Evolutionary conservation across 2,797 vertebrate genomes (phyloP).

Genomic region (Phrynocephalus vlangalii): DNA sequence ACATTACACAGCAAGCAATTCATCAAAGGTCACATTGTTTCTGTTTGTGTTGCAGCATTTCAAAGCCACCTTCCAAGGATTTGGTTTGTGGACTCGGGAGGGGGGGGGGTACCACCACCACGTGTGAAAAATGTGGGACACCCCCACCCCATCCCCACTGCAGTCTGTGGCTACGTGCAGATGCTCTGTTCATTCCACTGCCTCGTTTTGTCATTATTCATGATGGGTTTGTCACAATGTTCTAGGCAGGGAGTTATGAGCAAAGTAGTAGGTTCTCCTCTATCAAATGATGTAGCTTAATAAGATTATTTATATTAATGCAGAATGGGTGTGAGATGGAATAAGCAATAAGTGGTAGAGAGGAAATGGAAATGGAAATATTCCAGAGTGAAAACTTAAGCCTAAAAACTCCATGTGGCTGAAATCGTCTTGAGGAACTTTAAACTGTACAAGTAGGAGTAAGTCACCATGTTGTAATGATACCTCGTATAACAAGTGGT

Average conservation of each 20-base stretch:
- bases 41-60: not conserved
- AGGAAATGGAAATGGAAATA: not conserved
- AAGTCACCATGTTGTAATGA: too few relatives aligned
- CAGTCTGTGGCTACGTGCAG: too few relatives aligned
- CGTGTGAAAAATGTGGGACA: too few relatives aligned
- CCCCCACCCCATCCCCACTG: too few relatives aligned
- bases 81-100: too few relatives aligned
- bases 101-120: too few relatives aligned
- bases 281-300: not conserved
- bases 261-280: not conserved
- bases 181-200: not conserved
- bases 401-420: not conserved
- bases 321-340: not conserved
- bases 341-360: not conserved
- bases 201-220: not conserved
- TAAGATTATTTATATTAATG: not conserved
- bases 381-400: not conserved
- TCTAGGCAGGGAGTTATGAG: not conserved
- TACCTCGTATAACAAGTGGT: too few relatives aligned
- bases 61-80: not conserved
- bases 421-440: too few relatives aligned
- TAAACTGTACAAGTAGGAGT: too few relatives aligned
- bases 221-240: not conserved
- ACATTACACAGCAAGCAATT: conserved; percentile 19
- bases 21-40: conserved; percentile 16